phyloP scores from a whole-genome alignment of 2,888 invertebrate species.

The Sphaerophoria rueppellii region DNA sequence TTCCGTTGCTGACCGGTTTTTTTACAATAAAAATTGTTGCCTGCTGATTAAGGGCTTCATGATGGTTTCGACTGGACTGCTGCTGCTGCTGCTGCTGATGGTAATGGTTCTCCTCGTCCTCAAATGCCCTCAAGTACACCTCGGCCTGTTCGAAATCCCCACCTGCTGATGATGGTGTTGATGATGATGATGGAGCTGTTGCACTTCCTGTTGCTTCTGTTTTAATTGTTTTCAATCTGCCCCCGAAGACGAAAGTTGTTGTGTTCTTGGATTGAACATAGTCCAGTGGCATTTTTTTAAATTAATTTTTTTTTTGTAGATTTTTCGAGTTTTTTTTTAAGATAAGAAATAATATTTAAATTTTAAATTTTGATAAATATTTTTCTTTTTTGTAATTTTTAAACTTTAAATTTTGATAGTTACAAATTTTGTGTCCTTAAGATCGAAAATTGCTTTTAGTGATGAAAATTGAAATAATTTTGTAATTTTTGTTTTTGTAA shows the following conservation, averaged over 20 bases:
- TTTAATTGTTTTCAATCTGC: slow-evolving; percentile 50
- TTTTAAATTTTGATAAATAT: slow-evolving; percentile 26
- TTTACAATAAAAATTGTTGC: slow-evolving; percentile 70
- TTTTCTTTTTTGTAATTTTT: slow-evolving; percentile 14
- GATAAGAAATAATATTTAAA: slow-evolving; percentile 61
- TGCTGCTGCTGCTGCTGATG: slow-evolving; percentile 67
- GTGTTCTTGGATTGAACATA: slow-evolving; percentile 71
- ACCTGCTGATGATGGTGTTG: slow-evolving; percentile 38
- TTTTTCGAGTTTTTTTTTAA: slow-evolving; percentile 29
- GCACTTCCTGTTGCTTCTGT: slow-evolving; percentile 33
- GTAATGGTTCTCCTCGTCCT: slow-evolving; percentile 58
- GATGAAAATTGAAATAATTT: slow-evolving; percentile 58
- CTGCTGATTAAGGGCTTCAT: slow-evolving; percentile 68
- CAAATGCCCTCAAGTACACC: slow-evolving; percentile 59
- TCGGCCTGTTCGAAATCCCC: slow-evolving; percentile 49
- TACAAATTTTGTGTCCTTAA: slow-evolving; percentile 57
- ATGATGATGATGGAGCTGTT: neutral
- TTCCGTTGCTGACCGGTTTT: slow-evolving; percentile 43
- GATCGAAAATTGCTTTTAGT: slow-evolving; percentile 70
- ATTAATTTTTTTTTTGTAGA: neutral
- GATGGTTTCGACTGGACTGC: slow-evolving; percentile 4
- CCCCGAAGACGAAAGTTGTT: slow-evolving; percentile 61
- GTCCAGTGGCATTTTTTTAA: slow-evolving; percentile 68
- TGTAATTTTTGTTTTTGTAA: slow-evolving; percentile 5
- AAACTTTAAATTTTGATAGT: slow-evolving; percentile 30